Evolutionary conservation across 2,797 vertebrate species (phyloP), one percentile per base, ranked within the genome.

Genomic region (Gymnodraco acuticeps): DNA sequence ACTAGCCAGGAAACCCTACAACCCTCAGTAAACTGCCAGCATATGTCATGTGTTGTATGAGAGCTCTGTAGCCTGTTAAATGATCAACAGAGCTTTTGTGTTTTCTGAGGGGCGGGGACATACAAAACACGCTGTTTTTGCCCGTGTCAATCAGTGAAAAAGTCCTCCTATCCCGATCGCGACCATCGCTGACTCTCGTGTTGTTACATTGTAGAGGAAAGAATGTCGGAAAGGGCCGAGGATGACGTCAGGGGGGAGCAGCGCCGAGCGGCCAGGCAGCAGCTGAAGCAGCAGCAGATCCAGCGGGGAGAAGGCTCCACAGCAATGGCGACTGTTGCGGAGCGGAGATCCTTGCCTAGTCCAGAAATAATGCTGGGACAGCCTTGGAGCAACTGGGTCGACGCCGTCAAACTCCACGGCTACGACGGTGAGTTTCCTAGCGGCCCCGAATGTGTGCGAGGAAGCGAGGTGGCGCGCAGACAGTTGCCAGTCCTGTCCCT

Each of bases 211-310:
- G 95, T 96, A 98, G 97, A 96, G 96, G 96, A 98, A 98, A 98
- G 97, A 98, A 99, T 99, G 98, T 99, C 97, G 96, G 98, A 98
- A 96, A 97, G 97, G 97, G 96, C 97, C 96, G 98, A 96, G 93
- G 96, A 96, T 98, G 97, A 99, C 97, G 97, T 98, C 96, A 99
- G 97, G 92, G 97, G 95, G 95, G 97, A 98, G 96, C 96, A 95
- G 96, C 97, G 97, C 96, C 96, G 96, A 96, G 96, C 95, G 95
- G 96, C 94, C 94, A 94, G 95, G 96, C 95, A 95, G 95, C 94
- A 95, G 95, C 94, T 92, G 90, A 94, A 95, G 94, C 95, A 95
- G 92, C 94, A 93, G 92, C 94, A 93, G 93, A 93, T 95, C 93
- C 96, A 93, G 93, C 95, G 95, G 94, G 94, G 94, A 89, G 95